Conservation (phyloP, 2,797 vertebrate species). For the Vultur gryphus region DNA sequence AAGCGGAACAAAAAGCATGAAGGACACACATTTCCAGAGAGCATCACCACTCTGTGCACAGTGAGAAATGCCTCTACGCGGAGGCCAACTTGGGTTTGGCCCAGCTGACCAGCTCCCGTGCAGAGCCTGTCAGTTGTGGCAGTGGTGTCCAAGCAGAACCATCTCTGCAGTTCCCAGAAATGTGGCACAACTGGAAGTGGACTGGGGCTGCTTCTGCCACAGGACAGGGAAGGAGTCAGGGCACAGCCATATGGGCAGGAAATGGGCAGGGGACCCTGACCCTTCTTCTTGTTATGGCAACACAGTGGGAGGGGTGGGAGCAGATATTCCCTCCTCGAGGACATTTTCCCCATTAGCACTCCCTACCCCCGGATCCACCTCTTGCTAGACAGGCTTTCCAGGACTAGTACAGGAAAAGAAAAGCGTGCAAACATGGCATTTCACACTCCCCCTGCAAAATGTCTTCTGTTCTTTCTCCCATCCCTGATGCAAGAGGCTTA, state of each 20-base stretch:
- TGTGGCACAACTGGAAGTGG: background rate
- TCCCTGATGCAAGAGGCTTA: background rate
- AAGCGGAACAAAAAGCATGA: background rate
- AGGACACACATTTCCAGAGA: background rate
- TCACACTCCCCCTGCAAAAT: background rate
- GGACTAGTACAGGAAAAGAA: background rate
- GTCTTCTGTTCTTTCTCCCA: background rate
- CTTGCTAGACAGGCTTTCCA: background rate
- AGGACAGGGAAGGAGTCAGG: background rate
- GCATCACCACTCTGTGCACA: background rate
- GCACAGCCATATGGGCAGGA: background rate
- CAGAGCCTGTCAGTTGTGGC: background rate
- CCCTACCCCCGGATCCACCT: background rate
- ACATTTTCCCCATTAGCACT: background rate
- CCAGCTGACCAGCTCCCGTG: background rate
- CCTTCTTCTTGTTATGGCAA: background rate
- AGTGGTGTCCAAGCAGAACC: background rate
- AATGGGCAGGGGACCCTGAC: background rate
- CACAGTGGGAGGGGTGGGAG: background rate
- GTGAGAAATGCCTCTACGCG: background rate
- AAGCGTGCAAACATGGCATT: background rate
- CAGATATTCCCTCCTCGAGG: background rate
- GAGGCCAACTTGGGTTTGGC: background rate
- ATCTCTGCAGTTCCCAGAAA: background rate
- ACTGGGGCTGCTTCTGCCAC: background rate